Evolutionary conservation across 2,888 invertebrate genomes (phyloP).

Genomic region (Sinelater perroti): DNA sequence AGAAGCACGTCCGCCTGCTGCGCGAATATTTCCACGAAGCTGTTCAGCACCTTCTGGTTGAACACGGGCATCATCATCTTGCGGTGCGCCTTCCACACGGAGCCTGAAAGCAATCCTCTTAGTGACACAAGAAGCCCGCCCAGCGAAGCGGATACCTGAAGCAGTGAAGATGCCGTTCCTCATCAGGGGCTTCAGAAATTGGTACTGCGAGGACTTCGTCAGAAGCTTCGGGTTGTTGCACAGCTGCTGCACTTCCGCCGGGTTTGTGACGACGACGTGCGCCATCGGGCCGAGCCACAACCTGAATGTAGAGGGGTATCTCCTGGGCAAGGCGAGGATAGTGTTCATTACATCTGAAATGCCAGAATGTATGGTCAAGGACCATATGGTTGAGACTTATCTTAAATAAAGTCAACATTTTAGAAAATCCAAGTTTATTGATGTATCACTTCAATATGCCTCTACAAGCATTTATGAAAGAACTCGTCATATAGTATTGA

Average conservation of each 20-base stretch:
- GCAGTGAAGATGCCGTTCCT: conserved; percentile 42
- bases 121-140: not conserved
- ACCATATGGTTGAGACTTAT: too few species aligned
- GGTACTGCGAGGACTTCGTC: conserved; percentile 37
- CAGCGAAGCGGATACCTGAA: conserved; percentile 31
- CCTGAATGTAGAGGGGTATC: conserved; percentile 5
- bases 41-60: conserved; percentile 66
- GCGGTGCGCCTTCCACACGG: conserved; percentile 2
- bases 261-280: conserved; percentile 26
- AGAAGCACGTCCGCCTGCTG: conserved; percentile 66
- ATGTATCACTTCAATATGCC: too few species aligned
- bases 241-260: conserved; percentile 39
- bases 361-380: too few species aligned
- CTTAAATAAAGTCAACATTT: too few species aligned
- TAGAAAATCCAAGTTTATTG: too few species aligned
- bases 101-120: not conserved
- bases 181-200: conserved; percentile 24
- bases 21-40: conserved; percentile 69
- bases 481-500: too few species aligned
- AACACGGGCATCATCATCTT: conserved; percentile 46
- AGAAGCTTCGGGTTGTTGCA: conserved; percentile 34
- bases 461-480: too few species aligned
- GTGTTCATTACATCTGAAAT: conserved; percentile 7
- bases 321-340: not conserved
- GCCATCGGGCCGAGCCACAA: conserved; percentile 35